phyloP scores from a whole-genome alignment of 2,113 vertebrate genomes.

The Hippocampus barbouri region DNA sequence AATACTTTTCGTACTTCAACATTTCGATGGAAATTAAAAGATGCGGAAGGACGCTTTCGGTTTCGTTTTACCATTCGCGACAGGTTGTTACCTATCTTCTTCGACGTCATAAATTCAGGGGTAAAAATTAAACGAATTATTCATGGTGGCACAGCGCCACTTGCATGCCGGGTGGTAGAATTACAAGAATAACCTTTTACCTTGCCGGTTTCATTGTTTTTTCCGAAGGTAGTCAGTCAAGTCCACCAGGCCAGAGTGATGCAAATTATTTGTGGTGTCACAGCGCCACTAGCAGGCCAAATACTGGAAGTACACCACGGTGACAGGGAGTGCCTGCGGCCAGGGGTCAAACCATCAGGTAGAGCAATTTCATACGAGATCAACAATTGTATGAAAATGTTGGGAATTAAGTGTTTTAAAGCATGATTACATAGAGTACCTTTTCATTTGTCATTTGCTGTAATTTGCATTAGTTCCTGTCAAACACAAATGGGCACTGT shows the following conservation, averaged over 20 bases:
- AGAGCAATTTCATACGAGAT: no score
- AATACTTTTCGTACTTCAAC: no score
- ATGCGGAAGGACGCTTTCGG: no score
- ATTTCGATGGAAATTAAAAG: no score
- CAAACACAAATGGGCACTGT: background rate
- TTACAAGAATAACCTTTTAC: background rate
- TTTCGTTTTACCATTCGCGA: background rate
- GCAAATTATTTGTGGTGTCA: background rate
- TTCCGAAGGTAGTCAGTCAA: background rate
- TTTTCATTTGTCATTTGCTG: no score
- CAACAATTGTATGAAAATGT: no score
- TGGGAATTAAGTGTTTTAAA: no score
- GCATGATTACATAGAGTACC: no score
- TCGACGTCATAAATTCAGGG: background rate
- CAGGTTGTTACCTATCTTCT: background rate
- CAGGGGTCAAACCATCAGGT: no score
- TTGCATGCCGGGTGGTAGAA: background rate
- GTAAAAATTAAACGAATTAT: background rate
- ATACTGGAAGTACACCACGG: background rate
- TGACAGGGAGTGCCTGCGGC: no score
- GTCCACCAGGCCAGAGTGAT: background rate
- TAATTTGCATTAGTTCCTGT: background rate
- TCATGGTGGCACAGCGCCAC: background rate
- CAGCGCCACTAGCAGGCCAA: background rate
- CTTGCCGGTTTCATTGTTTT: background rate